A percentile compares a stretch with the other conserved stretches of the same genome.
Evolutionary conservation across 2,797 vertebrate species (phyloP).

Genomic region (Gymnothorax reevesii): DNA sequence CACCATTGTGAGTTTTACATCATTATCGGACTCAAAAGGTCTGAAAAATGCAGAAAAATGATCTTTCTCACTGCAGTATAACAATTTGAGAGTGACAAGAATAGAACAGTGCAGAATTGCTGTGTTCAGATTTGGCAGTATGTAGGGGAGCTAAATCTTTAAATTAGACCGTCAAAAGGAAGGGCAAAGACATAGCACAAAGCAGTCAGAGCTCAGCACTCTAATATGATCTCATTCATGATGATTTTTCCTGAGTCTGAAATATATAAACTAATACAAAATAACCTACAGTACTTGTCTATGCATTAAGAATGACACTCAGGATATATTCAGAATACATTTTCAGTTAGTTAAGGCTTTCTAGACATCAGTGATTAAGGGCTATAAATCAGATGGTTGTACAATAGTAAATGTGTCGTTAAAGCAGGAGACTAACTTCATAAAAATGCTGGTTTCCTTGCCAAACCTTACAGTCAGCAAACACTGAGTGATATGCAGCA

Average conservation of each 20-base stretch:
- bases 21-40: conserved; percentile 34
- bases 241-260: not conserved
- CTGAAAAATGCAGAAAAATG: conserved; percentile 7
- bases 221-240: not conserved
- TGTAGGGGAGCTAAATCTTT: conserved; percentile 26
- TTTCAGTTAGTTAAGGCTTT: conserved; percentile 14
- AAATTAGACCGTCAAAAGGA: conserved; percentile 38
- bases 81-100: not conserved
- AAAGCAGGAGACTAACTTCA: conserved; percentile 54
- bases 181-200: conserved; percentile 2
- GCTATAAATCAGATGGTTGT: conserved; percentile 40
- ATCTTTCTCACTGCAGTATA: conserved; percentile 17
- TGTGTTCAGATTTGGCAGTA: conserved; percentile 30
- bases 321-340: conserved; percentile 14
- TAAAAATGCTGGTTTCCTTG: conserved; percentile 47
- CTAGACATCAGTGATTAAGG: conserved; percentile 42
- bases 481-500: conserved; percentile 51
- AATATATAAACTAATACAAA: not conserved
- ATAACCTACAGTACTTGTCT: not conserved
- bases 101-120: conserved; percentile 3
- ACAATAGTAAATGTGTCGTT: conserved; percentile 60
- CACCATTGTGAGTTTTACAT: conserved; percentile 28
- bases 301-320: conserved; percentile 6
- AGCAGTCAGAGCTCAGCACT: not conserved
- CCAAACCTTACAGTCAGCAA: conserved; percentile 51